Conservation (phyloP, 2,113 vertebrate species). For the Toxotes chatareus region DNA sequence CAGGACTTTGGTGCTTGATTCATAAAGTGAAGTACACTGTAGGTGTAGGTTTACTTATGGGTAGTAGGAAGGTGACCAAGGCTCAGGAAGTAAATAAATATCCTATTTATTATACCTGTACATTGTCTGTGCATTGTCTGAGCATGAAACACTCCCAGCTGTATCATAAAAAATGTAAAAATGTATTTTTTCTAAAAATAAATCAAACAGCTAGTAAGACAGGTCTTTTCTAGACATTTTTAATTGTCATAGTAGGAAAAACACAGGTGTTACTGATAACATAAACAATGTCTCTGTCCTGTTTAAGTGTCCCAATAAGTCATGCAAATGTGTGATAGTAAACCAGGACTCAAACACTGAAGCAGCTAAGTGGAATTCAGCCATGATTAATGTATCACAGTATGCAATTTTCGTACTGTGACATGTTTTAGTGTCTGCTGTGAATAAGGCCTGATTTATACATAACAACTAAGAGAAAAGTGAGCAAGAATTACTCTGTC, state of each 20-base stretch:
- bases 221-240: background rate
- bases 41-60: slow-evolving; percentile 23
- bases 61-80: slow-evolving; percentile 32
- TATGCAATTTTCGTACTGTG: background rate
- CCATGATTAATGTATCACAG: background rate
- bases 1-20: slow-evolving; percentile 24
- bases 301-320: background rate
- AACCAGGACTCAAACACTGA: background rate
- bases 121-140: background rate
- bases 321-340: background rate
- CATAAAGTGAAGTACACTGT: slow-evolving; percentile 2
- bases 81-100: background rate
- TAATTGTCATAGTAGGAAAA: background rate
- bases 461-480: background rate
- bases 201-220: background rate
- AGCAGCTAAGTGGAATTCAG: background rate
- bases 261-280: background rate
- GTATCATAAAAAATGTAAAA: background rate
- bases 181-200: background rate
- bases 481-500: background rate
- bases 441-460: background rate
- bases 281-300: background rate
- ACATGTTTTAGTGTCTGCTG: background rate
- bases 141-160: background rate
- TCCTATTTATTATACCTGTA: background rate